Base-by-base conservation (phyloP, 1,140 invertebrate species). In the Parapsyche elsis region DNA sequence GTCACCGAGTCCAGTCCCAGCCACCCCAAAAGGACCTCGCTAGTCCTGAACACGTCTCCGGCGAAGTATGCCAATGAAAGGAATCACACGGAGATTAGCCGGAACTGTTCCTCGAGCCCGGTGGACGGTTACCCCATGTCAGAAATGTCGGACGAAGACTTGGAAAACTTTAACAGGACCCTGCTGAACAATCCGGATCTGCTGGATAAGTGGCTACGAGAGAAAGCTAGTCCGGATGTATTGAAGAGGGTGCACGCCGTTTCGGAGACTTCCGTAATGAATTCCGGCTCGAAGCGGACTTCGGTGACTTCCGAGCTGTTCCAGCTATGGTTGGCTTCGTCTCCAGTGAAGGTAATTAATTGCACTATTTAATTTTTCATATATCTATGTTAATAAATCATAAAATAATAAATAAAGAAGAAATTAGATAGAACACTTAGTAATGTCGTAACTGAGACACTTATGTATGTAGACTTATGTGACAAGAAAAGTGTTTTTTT, bases 251-350 rank as follows among this genome's bases (percentile, higher is more conserved):
- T 91, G 19, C 90, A 91, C 80, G 88, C 85, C 84, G 85, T 91
- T 74, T 90, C 90, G 16, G 88, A 90, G 5, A 86, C 88, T n/a
- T 86, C 87, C 38, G 85, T 86, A 4, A 87, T 89, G 0, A 87
- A 83, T 79, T 76, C 86, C 21, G 85, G 90, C 57, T 90, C 90
- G 9, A 92, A 92, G 75, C 90, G 94, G 61, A 94, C 94, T 78
- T 96, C 94, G 59, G 93, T 96, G 45, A 95, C 94, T 7, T 95
- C 94, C 64, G 95, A 96, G 85, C 89, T 96, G 57, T 95, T 96
- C 86, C 94, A 96, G 84, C 90, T 92, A 73, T 95, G 94, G 94
- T 88, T 95, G 84, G 91, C 93, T 16, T 91, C 92, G 30, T 94
- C 92, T 78, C 93, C 93, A 0, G 90, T 92, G 87, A 91, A 93